Conservation (phyloP, 2,797 vertebrate species). For the Pangasius krempfi region DNA sequence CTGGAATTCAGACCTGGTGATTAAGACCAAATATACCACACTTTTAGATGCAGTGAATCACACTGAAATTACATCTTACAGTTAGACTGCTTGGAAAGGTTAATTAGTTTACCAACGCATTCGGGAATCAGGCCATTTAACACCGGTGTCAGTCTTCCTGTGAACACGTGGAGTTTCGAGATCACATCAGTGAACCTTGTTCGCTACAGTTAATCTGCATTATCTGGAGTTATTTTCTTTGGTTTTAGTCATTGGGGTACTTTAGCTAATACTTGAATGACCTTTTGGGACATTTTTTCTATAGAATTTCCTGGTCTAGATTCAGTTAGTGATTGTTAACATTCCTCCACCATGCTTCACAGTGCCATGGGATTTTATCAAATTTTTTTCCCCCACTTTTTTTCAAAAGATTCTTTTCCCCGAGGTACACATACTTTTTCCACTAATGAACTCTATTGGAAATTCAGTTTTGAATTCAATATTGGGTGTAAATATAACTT, state of each 20-base stretch:
- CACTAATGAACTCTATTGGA: not conserved
- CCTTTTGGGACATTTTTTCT: not conserved
- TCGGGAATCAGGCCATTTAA: constrained; percentile 56
- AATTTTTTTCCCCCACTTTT: not conserved
- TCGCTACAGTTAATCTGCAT: not conserved
- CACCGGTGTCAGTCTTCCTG: constrained; percentile 46
- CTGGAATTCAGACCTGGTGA: constrained; percentile 6
- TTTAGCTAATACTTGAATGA: not conserved
- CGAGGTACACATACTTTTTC: not conserved
- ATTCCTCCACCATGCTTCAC: not conserved
- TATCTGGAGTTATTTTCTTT: not conserved
- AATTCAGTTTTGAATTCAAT: not conserved
- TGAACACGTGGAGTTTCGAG: not conserved
- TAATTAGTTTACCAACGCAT: constrained; percentile 47
- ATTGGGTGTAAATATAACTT: not conserved
- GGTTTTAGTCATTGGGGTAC: not conserved
- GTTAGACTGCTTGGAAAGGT: constrained; percentile 40
- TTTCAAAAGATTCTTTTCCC: not conserved
- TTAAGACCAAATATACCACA: not conserved
- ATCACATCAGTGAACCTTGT: not conserved
- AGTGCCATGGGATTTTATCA: not conserved
- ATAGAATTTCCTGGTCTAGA: not conserved
- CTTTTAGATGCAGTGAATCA: constrained; percentile 51
- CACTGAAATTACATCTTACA: constrained; percentile 37
- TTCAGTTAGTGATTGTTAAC: not conserved